A percentile compares a stretch with the other conserved stretches of the same genome.
These are phyloP conservation scores for Drosophila santomea DNA, from an alignment of 1,140 invertebrate genomes.

Conservation along the genomic window DNA sequence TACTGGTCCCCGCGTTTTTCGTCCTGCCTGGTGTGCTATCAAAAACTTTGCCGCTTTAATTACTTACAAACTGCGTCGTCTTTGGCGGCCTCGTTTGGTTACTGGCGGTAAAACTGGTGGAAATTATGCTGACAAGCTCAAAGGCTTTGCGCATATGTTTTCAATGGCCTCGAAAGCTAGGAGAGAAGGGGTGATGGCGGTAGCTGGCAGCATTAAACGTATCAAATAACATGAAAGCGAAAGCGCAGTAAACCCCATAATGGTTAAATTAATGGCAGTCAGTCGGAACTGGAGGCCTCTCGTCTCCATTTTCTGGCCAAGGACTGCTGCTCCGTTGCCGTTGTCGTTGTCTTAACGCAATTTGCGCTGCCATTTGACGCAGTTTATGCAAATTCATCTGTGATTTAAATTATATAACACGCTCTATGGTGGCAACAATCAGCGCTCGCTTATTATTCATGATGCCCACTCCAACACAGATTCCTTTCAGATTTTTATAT, in stretches of 20 bases:
- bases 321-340: conserved; percentile 4
- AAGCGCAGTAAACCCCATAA: conserved; percentile 76
- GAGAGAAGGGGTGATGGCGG: neutral
- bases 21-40: conserved; percentile 62
- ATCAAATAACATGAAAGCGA: conserved; percentile 80
- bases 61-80: conserved; percentile 59
- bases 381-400: conserved; percentile 67
- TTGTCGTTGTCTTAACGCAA: conserved; percentile 47
- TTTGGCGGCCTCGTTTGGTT: conserved; percentile 25
- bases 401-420: conserved; percentile 65
- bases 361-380: conserved; percentile 57
- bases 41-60: conserved; percentile 75
- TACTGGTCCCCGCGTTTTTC: neutral
- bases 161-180: conserved; percentile 59
- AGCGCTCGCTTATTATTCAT: conserved; percentile 77
- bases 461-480: conserved; percentile 54
- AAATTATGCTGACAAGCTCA: conserved; percentile 64
- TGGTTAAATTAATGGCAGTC: conserved; percentile 74
- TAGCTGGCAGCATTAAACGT: conserved; percentile 54
- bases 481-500: conserved; percentile 72
- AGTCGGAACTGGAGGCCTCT: conserved; percentile 27
- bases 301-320: conserved; percentile 19
- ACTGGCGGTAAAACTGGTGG: conserved; percentile 5
- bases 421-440: conserved; percentile 49
- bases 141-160: conserved; percentile 76